A percentile compares a stretch with the other conserved stretches of the same genome.
phyloP scores from a whole-genome alignment of 2,888 invertebrate genomes.

The Laothoe populi region DNA sequence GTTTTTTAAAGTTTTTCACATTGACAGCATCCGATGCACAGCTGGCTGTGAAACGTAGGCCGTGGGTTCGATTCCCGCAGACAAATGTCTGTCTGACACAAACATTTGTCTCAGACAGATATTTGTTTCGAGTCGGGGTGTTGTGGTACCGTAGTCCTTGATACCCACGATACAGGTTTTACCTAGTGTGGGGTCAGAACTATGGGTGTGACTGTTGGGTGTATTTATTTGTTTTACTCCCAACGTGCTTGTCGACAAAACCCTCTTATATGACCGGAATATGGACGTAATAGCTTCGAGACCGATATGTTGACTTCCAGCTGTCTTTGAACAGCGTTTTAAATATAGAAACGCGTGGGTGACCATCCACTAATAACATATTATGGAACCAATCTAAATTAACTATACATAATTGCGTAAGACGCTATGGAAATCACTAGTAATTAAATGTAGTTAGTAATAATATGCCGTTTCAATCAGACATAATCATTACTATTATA shows the following conservation, averaged over 20 bases:
- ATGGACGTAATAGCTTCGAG: slow-evolving; percentile 31
- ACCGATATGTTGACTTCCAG: slow-evolving; percentile 41
- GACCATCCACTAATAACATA: slow-evolving; percentile 63
- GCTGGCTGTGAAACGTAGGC: too few relatives aligned
- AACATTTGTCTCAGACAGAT: too few relatives aligned
- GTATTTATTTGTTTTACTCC: too few relatives aligned
- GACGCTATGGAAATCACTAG: background rate
- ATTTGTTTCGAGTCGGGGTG: too few relatives aligned
- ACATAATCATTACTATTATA: background rate
- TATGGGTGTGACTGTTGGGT: too few relatives aligned
- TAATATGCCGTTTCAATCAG: background rate
- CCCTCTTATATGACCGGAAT: slow-evolving; percentile 23
- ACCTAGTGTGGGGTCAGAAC: too few relatives aligned
- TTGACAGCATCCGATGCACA: too few relatives aligned
- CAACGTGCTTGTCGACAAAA: slow-evolving; percentile 35
- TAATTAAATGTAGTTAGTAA: background rate
- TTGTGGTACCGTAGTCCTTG: too few relatives aligned
- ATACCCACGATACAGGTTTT: too few relatives aligned
- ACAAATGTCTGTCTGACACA: too few relatives aligned
- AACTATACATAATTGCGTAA: slow-evolving; percentile 41
- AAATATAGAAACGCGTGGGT: slow-evolving; percentile 56
- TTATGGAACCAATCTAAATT: slow-evolving; percentile 66
- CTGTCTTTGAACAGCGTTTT: slow-evolving; percentile 33
- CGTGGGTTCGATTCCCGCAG: too few relatives aligned
- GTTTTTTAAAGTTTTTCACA: too few relatives aligned